These are phyloP conservation scores for Erebia epiphron DNA, from an alignment of 2,888 invertebrate species.

Conservation along the genomic window DNA sequence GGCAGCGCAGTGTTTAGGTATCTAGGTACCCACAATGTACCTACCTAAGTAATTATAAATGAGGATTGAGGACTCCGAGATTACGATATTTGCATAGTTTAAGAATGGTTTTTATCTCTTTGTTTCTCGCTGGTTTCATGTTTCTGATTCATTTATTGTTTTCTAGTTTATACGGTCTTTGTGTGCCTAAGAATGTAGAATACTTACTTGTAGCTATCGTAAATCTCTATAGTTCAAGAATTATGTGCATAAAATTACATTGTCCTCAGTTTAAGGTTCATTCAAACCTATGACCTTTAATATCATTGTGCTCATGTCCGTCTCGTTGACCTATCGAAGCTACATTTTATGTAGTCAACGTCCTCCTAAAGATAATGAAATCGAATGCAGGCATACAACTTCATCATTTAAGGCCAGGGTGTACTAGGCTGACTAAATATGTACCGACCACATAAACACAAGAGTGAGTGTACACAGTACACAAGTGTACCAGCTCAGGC, in stretches of 20 bases:
- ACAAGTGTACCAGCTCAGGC: conserved; percentile 42
- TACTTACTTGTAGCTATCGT: no score
- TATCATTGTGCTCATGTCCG: no score
- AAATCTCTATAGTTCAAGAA: no score
- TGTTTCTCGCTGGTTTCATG: conserved; percentile 39
- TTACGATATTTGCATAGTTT: conserved; percentile 49
- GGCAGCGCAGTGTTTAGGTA: no score
- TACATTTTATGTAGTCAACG: neutral
- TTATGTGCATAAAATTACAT: no score
- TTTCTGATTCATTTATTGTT: conserved; percentile 38
- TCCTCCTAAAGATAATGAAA: conserved; percentile 2
- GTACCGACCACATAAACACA: conserved; percentile 65
- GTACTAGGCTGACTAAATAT: conserved; percentile 71
- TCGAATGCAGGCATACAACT: conserved; percentile 1
- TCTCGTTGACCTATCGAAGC: no score
- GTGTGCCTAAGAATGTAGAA: neutral
- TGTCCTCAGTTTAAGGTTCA: no score
- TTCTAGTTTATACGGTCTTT: conserved; percentile 24
- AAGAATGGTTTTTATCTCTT: conserved; percentile 45
- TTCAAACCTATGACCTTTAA: no score
- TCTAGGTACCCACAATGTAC: neutral
- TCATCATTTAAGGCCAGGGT: conserved; percentile 50
- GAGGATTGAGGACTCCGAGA: conserved; percentile 67
- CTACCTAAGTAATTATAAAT: conserved; percentile 56
- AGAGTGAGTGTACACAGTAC: conserved; percentile 54